phyloP scores from a whole-genome alignment of 2,113 vertebrate species.

The Corythaeola cristata region DNA sequence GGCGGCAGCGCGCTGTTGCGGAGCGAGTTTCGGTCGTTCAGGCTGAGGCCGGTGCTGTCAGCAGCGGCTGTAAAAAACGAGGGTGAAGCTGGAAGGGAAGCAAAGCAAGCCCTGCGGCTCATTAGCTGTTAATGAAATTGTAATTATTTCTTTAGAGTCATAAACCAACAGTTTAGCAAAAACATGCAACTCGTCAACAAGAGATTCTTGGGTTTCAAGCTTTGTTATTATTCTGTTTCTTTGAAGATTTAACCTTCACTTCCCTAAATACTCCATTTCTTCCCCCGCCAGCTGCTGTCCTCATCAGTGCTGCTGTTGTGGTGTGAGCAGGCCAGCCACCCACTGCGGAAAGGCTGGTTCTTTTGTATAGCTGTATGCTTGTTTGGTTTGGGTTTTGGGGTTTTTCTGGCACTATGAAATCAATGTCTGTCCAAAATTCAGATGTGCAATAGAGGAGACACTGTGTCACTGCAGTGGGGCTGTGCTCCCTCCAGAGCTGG shows the following conservation, averaged over 20 bases:
- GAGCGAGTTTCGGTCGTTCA: background rate
- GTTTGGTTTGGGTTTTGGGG: no score
- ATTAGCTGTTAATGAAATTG: accelerated
- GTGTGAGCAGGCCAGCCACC: no score
- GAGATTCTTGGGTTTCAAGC: background rate
- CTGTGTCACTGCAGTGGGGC: no score
- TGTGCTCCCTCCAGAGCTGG: background rate
- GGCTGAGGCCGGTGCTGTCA: accelerated
- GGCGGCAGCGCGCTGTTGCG: no score
- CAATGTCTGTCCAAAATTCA: background rate
- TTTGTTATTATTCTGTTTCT: background rate
- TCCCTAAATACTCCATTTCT: background rate
- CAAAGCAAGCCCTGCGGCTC: background rate
- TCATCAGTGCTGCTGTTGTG: no score
- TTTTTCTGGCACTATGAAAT: background rate
- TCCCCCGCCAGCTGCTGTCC: no score
- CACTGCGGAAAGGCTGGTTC: no score
- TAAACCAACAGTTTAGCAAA: background rate
- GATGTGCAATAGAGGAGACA: accelerated
- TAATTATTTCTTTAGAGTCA: background rate
- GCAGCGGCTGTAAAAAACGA: accelerated
- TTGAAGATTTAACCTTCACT: background rate
- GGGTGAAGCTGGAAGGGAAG: accelerated
- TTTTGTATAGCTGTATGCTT: no score
- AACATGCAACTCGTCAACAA: background rate